Base-by-base conservation (phyloP, 1,140 invertebrate species). In the Monochamus saltuarius region DNA sequence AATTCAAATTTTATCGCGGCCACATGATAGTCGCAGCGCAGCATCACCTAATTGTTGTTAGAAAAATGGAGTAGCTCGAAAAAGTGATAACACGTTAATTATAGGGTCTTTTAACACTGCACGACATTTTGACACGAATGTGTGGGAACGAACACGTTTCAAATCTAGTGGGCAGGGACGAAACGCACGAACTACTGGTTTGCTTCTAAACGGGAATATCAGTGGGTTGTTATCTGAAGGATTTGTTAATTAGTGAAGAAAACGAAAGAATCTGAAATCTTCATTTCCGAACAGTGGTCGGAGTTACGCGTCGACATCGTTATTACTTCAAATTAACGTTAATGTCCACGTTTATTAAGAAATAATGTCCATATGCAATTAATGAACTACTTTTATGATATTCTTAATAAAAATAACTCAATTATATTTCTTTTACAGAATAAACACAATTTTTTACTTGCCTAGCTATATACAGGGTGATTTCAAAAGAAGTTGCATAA, bases 101-200 rank as follows among this genome's bases (percentile, higher is more conserved):
- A 59, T 19, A 37, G 19, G 22, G 42, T 53, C 56, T 59, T 49
- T 59, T 46, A 59, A 37, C 57, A 45, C 39, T 16, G 14, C 19
- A 59, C 50, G 40, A 59, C 49, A 59, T 59, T 59, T 53, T 59
- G 57, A 59, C 50, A 59, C 6, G 50, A 37, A 13, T 16, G 40
- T 46, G 40, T 59, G 57, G 57, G 57, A 59, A 45, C 49, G 14
- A 19, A 52, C 43, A 46, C 14, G 43, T n/a, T 46, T 46, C 16
- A 19, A 46, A 17, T 35, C 8, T 34, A 34, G 49, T 51, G 35
- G 3, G 37, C 35, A 19, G 49, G 13, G 11, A 53, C 22, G 37
- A 38, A 37, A 53, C 14, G 19, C 42, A 56, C 34, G 22, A n/a
- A 46, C 38, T 56, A 42, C 17, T 56, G 29, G 13, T 56, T 34